Evolutionary conservation across 1,140 invertebrate genomes (phyloP).

Genomic region (Berghia stephanieae): DNA sequence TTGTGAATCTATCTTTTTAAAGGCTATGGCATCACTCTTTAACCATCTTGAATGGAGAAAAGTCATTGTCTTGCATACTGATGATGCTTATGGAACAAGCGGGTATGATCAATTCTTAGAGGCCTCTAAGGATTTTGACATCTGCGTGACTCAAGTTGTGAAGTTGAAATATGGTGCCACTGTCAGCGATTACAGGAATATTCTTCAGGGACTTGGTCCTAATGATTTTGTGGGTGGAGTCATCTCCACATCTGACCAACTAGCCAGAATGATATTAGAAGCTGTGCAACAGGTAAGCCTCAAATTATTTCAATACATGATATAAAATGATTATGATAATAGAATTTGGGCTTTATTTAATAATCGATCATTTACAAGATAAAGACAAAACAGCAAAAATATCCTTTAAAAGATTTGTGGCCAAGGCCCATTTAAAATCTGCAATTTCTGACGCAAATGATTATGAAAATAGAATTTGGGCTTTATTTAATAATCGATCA

Average conservation of each 20-base stretch:
- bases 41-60: slow-evolving; percentile 64
- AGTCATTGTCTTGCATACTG: slow-evolving; percentile 62
- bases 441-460: too few relatives aligned
- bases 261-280: slow-evolving; percentile 21
- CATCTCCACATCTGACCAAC: slow-evolving; percentile 26
- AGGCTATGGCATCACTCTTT: slow-evolving; percentile 61
- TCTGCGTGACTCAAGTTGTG: slow-evolving; percentile 47
- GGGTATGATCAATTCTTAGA: slow-evolving; percentile 51
- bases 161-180: slow-evolving; percentile 22
- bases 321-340: too few relatives aligned
- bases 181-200: slow-evolving; percentile 25
- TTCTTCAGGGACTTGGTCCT: slow-evolving; percentile 31
- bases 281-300: slow-evolving; percentile 9
- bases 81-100: slow-evolving; percentile 52
- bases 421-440: too few relatives aligned
- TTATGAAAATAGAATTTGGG: too few relatives aligned
- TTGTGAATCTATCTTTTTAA: slow-evolving; percentile 41
- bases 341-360: too few relatives aligned
- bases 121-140: slow-evolving; percentile 34
- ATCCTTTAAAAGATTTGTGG: too few relatives aligned
- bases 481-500: too few relatives aligned
- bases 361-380: too few relatives aligned
- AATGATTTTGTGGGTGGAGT: slow-evolving; percentile 43
- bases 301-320: too few relatives aligned
- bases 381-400: too few relatives aligned